These are phyloP conservation scores for Alviniconcha strummeri DNA, from an alignment of 2,888 invertebrate species.

Conservation along the genomic window DNA sequence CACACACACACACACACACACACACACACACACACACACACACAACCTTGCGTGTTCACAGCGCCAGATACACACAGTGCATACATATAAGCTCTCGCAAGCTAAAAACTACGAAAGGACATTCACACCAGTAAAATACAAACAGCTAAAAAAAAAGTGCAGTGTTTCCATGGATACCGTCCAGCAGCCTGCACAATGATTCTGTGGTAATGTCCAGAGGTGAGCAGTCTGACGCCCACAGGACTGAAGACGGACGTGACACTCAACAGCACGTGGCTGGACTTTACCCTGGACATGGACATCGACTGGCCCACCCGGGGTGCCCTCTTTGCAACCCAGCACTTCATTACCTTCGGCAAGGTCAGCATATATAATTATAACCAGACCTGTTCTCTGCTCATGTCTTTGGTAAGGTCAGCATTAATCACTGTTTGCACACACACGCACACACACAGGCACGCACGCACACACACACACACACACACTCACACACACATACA, in stretches of 20 bases:
- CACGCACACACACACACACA: too few relatives aligned
- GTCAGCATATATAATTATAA: neutral
- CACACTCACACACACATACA: too few relatives aligned
- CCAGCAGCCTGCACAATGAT: too few relatives aligned
- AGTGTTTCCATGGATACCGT: too few relatives aligned
- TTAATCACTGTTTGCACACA: neutral
- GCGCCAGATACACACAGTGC: too few relatives aligned
- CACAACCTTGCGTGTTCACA: too few relatives aligned
- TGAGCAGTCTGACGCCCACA: constrained; percentile 1
- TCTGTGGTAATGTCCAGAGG: neutral
- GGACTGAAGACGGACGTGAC: constrained; percentile 15
- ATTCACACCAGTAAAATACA: too few relatives aligned
- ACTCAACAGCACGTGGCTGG: constrained; percentile 28
- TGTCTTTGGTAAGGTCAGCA: neutral
- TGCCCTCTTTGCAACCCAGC: neutral
- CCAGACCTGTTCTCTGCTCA: neutral
- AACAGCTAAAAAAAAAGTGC: too few relatives aligned
- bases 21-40: neutral
- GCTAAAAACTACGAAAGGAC: too few relatives aligned
- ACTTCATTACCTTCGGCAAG: constrained; percentile 12
- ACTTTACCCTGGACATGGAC: constrained; percentile 19
- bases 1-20: neutral
- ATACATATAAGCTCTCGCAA: too few relatives aligned
- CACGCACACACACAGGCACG: neutral
- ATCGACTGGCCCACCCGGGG: neutral